These are phyloP conservation scores for Brachirus orientalis DNA, from an alignment of 2,113 vertebrate genomes.

Conservation along the genomic window DNA sequence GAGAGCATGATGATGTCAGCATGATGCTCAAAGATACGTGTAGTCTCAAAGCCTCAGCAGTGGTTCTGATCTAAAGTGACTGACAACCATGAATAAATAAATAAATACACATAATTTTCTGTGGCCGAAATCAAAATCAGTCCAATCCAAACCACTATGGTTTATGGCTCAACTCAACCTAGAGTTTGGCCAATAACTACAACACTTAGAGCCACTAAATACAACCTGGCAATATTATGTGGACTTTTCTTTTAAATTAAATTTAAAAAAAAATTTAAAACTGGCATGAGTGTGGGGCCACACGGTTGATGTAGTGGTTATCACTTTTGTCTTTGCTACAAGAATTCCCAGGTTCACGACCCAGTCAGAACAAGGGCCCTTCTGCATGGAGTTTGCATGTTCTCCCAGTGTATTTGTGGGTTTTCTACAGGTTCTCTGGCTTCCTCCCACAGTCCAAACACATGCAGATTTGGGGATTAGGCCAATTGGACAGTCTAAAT, in stretches of 20 bases:
- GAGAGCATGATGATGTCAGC: conserved; percentile 22
- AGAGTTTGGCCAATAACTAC: conserved; percentile 17
- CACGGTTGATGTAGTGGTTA: too few species aligned
- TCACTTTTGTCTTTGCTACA: too few species aligned
- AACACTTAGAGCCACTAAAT: neutral
- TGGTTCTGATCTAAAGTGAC: conserved; percentile 1
- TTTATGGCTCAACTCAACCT: neutral
- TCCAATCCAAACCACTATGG: conserved; percentile 29
- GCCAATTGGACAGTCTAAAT: too few species aligned
- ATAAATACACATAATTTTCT: conserved; percentile 3
- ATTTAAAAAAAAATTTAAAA: too few species aligned
- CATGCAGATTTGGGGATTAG: too few species aligned
- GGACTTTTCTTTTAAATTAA: conserved; percentile 11
- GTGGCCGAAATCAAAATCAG: conserved; percentile 6
- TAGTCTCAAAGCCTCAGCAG: neutral
- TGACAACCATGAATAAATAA: conserved; percentile 9
- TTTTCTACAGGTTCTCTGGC: too few species aligned
- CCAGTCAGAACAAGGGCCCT: too few species aligned
- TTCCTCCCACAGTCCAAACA: too few species aligned
- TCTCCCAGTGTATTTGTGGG: too few species aligned
- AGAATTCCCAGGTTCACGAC: too few species aligned
- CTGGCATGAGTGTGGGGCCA: too few species aligned
- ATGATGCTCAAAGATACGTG: conserved; percentile 10
- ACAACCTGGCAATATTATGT: conserved; percentile 1
- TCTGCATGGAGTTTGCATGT: too few species aligned